phyloP scores from a whole-genome alignment of 2,888 invertebrate species.

The Athalia rosae region DNA sequence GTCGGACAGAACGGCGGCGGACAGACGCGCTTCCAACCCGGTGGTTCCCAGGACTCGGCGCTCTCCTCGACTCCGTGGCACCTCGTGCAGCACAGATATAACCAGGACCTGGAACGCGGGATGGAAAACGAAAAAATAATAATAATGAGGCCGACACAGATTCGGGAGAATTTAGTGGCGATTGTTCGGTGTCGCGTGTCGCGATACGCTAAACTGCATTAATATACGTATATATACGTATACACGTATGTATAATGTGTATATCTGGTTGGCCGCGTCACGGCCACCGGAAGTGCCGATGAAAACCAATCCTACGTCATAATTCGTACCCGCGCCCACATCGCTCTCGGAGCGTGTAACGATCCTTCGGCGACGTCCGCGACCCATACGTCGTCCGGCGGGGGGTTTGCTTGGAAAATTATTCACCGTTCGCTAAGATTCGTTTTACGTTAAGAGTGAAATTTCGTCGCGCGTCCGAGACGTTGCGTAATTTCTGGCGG shows the following conservation, averaged over 20 bases:
- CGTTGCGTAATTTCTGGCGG: too few relatives aligned
- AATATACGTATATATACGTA: not conserved
- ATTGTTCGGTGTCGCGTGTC: too few relatives aligned
- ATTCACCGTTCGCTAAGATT: constrained; percentile 13
- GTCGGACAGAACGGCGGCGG: constrained; percentile 91
- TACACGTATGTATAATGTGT: not conserved
- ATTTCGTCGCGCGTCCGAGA: too few relatives aligned
- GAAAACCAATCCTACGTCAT: constrained; percentile 39
- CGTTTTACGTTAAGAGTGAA: not conserved
- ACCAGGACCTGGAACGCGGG: constrained; percentile 82
- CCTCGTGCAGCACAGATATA: constrained; percentile 87
- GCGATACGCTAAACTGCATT: too few relatives aligned
- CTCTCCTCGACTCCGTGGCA: constrained; percentile 84
- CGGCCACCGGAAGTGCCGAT: constrained; percentile 37
- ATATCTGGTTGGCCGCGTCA: constrained; percentile 26
- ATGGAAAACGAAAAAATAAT: not conserved
- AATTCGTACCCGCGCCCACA: constrained; percentile 41
- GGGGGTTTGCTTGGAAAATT: constrained; percentile 39
- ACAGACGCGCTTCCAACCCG: constrained; percentile 86
- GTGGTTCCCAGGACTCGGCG: constrained; percentile 88
- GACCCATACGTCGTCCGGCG: not conserved
- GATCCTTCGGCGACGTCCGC: not conserved
- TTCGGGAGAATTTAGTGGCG: constrained; percentile 4
- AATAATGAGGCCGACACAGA: not conserved
- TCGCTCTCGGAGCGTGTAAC: not conserved